phyloP scores from a whole-genome alignment of 92 coral and sea anemone genomes.

The Porites cylindrica region DNA sequence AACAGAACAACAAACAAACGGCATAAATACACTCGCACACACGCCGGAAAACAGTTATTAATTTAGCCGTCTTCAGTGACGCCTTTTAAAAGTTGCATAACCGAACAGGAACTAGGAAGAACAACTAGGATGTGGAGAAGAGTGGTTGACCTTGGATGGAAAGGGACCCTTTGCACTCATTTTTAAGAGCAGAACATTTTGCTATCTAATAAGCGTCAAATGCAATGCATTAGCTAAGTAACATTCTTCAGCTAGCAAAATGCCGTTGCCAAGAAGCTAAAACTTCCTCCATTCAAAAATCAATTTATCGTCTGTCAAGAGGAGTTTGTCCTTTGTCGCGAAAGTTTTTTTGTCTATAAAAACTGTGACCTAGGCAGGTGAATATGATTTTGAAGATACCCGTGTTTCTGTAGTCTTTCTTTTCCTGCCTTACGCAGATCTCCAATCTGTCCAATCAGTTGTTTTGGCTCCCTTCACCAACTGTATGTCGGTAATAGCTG shows the following conservation, averaged over 20 bases:
- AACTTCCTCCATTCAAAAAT: background rate
- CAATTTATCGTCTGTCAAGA: background rate
- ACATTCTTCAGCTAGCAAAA: constrained; percentile 10
- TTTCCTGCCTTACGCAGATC: background rate
- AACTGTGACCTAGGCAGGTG: background rate
- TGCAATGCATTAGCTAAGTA: background rate
- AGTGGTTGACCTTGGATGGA: no score
- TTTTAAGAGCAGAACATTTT: background rate
- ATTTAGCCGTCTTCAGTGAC: background rate
- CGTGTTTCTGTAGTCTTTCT: background rate
- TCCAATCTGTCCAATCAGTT: constrained; percentile 2
- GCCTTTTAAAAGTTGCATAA: no score
- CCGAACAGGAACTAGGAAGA: no score
- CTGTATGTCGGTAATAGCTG: constrained; percentile 6
- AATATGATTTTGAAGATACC: background rate
- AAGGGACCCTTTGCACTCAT: no score
- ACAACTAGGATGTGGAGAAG: no score
- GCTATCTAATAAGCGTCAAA: background rate
- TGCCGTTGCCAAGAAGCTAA: constrained; percentile 22
- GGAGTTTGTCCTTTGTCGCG: background rate
- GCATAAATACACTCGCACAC: background rate
- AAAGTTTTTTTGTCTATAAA: background rate
- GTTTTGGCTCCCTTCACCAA: background rate
- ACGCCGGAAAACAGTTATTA: background rate
- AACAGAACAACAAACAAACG: constrained; percentile 23